Base-by-base conservation (phyloP, 2,888 invertebrate species). In the Dasysyrphus tricinctus region DNA sequence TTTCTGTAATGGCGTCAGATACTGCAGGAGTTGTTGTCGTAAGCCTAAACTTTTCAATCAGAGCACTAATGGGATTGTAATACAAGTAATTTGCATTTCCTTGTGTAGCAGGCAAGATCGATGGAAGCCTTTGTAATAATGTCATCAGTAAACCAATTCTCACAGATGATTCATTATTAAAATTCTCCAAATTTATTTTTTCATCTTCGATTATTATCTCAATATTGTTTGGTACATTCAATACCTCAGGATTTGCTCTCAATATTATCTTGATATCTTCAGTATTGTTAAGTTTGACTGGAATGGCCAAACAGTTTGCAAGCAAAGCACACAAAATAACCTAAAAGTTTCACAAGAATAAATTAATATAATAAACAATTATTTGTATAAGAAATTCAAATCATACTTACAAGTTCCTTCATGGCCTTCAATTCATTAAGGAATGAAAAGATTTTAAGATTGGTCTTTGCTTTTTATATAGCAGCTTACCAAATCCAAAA, bases 321-420 rank as follows among this genome's bases (percentile, higher is more conserved):
- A 77, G 37, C 42, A 74, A 29, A 2, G 70, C 1, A 9, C 1
- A 51, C 24, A 81, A 63, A 6, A 78, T 3, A 47, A 85, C 70
- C 85, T 85, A n/a, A n/a, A 67, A 14, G 4, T 39, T 39, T 29
- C 1, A 67, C 72, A 8, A 6, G 9, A 34, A 57, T 9, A 63
- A 7, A 12, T 42, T 39, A n/a, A 37, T 32, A 8, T 8, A 16
- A 19, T 3, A 44, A n/a, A n/a, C 29, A 39, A 39, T 12, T 11
- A n/a, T 9, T 16, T n/a, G n/a, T 11, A 19, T 34, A 59, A 5
- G 9, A 11, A 16, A 5, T 16, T 34, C 5, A 11, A 11, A 37
- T 14, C 4, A 49, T 4, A 74, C 85, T 85, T 24, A 85, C 85
- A 57, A 78, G 16, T 56, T 8, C 2, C 67, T 85, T 85, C 85